Percentiles rank a stretch among this genome's conserved stretches.
These are phyloP conservation scores for Numida meleagris DNA, from an alignment of 2,113 vertebrate species.

Conservation along the genomic window DNA sequence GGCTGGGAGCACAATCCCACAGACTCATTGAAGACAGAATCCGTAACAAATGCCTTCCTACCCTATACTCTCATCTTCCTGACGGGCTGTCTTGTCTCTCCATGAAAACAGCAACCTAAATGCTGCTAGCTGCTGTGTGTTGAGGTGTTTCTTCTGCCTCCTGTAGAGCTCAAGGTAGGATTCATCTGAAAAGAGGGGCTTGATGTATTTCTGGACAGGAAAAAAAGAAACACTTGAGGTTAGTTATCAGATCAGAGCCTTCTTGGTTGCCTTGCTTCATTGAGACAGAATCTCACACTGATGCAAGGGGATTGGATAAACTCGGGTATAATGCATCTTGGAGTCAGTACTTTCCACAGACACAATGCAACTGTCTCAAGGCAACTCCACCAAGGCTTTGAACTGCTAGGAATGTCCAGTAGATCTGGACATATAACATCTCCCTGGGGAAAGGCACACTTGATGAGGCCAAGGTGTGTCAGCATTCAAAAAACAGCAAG, in stretches of 20 bases:
- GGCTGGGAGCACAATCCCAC: neutral
- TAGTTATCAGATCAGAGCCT: neutral
- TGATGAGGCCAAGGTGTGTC: neutral
- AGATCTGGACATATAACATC: neutral
- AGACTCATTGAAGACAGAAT: neutral
- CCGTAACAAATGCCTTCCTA: conserved; percentile 50
- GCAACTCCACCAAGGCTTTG: neutral
- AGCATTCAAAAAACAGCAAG: neutral
- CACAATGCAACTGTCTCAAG: neutral
- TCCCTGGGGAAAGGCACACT: neutral
- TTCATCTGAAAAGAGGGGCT: conserved; percentile 93
- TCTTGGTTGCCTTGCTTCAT: neutral
- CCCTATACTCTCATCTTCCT: conserved; percentile 96
- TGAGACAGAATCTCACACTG: neutral
- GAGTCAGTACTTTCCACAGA: neutral
- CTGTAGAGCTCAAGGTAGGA: conserved; percentile 92
- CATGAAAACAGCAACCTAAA: conserved; percentile 92
- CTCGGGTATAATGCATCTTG: neutral
- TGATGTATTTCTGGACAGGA: conserved; percentile 87
- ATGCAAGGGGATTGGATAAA: neutral
- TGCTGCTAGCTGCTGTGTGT: conserved; percentile 92
- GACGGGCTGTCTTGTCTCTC: conserved; percentile 91
- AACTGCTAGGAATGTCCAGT: neutral
- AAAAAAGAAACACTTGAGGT: neutral
- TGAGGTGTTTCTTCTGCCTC: conserved; percentile 92